Evolutionary conservation across 2,888 invertebrate species (phyloP).

Genomic region (Ctena decussata): DNA sequence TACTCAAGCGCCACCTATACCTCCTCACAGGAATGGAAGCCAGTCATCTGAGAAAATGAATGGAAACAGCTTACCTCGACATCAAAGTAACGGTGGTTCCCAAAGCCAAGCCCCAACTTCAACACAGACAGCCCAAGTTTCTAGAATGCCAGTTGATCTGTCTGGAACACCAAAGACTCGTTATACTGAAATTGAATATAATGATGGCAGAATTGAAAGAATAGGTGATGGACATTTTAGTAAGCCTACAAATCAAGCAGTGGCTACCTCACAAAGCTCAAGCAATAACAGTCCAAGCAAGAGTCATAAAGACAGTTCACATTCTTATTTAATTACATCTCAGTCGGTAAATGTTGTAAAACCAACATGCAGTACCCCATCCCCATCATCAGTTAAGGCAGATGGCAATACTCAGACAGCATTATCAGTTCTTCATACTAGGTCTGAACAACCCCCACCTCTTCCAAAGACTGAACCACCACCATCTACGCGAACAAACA

Average conservation of each 20-base stretch:
- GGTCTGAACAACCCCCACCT: slow-evolving; percentile 70
- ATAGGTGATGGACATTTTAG: slow-evolving; percentile 71
- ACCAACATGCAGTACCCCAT: slow-evolving; percentile 76
- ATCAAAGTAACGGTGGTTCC: slow-evolving; percentile 8
- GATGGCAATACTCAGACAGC: slow-evolving; percentile 80
- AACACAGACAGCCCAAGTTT: slow-evolving; percentile 11
- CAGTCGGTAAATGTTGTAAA: slow-evolving; percentile 82
- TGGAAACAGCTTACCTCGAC: slow-evolving; percentile 26
- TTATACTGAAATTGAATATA: slow-evolving; percentile 74
- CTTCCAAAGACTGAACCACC: slow-evolving; percentile 72
- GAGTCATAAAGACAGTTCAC: slow-evolving; percentile 53
- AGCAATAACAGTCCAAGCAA: slow-evolving; percentile 26
- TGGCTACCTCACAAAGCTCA: slow-evolving; percentile 30
- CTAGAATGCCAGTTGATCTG: slow-evolving; percentile 28
- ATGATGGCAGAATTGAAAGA: slow-evolving; percentile 70
- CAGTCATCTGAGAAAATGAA: slow-evolving; percentile 29
- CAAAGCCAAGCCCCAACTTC: slow-evolving; percentile 30
- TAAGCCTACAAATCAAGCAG: slow-evolving; percentile 65
- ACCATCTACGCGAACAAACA: slow-evolving; percentile 65
- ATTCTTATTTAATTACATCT: slow-evolving; percentile 64
- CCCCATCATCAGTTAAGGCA: slow-evolving; percentile 68
- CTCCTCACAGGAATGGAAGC: slow-evolving; percentile 64
- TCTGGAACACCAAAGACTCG: slow-evolving; percentile 56
- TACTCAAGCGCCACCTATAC: slow-evolving; percentile 60
- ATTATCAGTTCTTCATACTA: slow-evolving; percentile 78